Conservation (phyloP, 2,888 invertebrate genomes). For the Epinotia nisella region DNA sequence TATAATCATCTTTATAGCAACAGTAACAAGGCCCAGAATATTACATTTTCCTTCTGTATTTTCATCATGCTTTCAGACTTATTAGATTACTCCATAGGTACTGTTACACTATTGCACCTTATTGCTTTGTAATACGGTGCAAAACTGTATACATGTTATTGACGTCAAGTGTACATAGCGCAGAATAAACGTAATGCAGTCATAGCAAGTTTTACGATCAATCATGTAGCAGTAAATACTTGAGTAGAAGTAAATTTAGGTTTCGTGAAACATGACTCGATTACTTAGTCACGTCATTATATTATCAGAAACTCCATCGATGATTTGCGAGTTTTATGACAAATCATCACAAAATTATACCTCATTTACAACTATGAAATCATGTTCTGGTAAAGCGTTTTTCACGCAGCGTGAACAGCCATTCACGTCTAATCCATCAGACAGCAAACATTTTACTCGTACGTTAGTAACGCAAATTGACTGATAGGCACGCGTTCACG, state of each 20-base stretch:
- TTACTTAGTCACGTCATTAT: conserved; percentile 77
- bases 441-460: conserved; percentile 23
- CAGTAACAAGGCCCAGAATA: neutral
- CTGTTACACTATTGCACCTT: too few species aligned
- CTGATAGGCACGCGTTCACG: conserved; percentile 8
- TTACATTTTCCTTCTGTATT: neutral
- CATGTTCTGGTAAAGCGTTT: conserved; percentile 21
- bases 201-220: conserved; percentile 7
- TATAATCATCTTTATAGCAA: conserved; percentile 8
- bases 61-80: neutral
- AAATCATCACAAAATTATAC: conserved; percentile 49
- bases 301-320: conserved; percentile 59
- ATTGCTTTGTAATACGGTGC: too few species aligned
- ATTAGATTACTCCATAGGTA: neutral
- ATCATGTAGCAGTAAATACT: conserved; percentile 6
- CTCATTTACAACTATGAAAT: conserved; percentile 31
- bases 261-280: conserved; percentile 66
- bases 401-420: conserved; percentile 1
- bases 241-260: neutral
- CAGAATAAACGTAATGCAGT: conserved; percentile 31
- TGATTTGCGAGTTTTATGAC: conserved; percentile 49
- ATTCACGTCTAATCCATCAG: conserved; percentile 28
- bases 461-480: conserved; percentile 24
- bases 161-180: neutral
- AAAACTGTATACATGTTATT: too few species aligned